Percentiles rank a stretch among this genome's conserved stretches.
Conservation (phyloP, 2,797 vertebrate species). For the Fistularia commersonii region DNA sequence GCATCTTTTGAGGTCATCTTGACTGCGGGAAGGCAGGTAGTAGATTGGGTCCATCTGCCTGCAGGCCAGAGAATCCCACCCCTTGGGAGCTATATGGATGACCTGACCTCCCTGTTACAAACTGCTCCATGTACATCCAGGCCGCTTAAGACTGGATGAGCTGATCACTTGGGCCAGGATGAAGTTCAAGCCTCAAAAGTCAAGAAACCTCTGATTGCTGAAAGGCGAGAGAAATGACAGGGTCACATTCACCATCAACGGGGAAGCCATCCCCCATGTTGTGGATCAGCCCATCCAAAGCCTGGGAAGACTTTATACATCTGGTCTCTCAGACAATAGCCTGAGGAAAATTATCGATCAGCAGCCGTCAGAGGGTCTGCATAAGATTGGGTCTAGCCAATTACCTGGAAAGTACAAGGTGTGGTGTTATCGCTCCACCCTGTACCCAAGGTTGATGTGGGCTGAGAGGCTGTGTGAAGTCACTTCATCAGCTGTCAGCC, state of each 20-base stretch:
- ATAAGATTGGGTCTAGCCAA: no score
- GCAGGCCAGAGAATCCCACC: background rate
- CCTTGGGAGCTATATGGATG: background rate
- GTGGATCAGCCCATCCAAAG: no score
- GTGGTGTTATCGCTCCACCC: no score
- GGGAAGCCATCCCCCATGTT: no score
- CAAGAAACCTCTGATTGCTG: background rate
- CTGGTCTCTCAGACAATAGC: no score
- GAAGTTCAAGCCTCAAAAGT: constrained; percentile 1
- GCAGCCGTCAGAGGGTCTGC: no score
- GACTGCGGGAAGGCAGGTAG: background rate
- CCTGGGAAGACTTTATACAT: no score
- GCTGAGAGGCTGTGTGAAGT: no score
- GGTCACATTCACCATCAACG: background rate
- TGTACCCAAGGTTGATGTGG: no score
- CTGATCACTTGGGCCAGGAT: constrained; percentile 1
- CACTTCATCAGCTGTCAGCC: no score
- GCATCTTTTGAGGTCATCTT: background rate
- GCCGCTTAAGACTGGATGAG: background rate
- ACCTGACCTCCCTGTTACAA: background rate
- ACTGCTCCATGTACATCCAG: background rate
- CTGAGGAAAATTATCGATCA: no score
- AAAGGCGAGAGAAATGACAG: constrained; percentile 1
- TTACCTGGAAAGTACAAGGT: no score
- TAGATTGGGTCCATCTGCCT: background rate